Percentiles rank a stretch among this genome's conserved stretches.
phyloP scores from a whole-genome alignment of 2,113 vertebrate species.

The Sander lucioperca region DNA sequence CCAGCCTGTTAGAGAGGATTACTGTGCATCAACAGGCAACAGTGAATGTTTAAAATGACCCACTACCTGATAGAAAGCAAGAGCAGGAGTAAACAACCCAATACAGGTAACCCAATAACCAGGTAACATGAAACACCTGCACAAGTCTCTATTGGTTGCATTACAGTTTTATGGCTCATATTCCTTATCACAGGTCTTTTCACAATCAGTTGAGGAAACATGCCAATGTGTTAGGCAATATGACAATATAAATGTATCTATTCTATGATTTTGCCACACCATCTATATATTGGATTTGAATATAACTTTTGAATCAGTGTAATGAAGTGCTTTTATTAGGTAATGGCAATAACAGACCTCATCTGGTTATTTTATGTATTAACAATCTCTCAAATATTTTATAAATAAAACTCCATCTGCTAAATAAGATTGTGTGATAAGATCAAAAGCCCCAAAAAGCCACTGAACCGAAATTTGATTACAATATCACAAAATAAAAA shows the following conservation, averaged over 20 bases:
- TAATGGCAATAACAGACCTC: neutral
- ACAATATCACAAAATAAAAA: neutral
- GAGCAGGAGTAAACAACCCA: neutral
- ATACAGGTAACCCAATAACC: neutral
- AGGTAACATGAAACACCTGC: neutral
- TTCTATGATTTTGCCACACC: neutral
- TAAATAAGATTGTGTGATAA: neutral
- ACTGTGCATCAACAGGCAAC: neutral
- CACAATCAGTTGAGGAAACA: neutral
- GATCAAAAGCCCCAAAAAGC: neutral
- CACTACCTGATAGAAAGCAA: neutral
- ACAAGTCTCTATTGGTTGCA: neutral
- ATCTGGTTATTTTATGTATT: neutral
- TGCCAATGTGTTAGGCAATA: neutral
- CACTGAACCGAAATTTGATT: neutral
- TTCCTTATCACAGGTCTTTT: neutral
- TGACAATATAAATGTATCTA: neutral
- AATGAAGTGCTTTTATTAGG: neutral
- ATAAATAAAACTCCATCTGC: neutral
- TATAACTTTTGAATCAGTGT: neutral
- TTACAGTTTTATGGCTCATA: neutral
- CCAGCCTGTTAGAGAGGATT: neutral
- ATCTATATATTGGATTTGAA: neutral
- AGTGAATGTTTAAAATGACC: neutral
- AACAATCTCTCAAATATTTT: neutral